Base-by-base conservation (phyloP, 2,797 vertebrate species). In the Microcaecilia unicolor region DNA sequence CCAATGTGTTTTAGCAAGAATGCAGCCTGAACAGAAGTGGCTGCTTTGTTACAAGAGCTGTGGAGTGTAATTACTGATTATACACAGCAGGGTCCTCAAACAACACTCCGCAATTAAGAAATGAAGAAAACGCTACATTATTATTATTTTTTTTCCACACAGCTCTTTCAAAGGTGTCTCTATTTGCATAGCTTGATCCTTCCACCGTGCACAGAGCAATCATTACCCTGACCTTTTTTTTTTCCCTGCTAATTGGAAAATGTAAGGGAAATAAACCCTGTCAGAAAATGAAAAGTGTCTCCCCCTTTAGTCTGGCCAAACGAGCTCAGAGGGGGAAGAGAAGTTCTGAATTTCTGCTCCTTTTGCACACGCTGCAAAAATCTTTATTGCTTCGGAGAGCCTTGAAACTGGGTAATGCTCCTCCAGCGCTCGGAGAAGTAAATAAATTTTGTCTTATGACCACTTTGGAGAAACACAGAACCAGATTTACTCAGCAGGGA, bases 391-490 rank as follows among this genome's bases (percentile, higher is more conserved):
- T 82, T 87, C 22, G 23, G 80, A 84, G 83, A 82, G 85, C 70
- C 80, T 80, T 81, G 80, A 75, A 84, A 81, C 74, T 65, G 64
- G 29, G 76, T 86, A 86, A 86, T 87, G 81, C 83, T 70, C 77
- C 82, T 83, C 78, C 78, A 76, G 82, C 80, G 83, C 80, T 76
- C 80, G 76, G 69, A 75, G 82, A 80, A 83, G 83, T 86, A 84
- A 86, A 87, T 87, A 87, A 87, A 87, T 87, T 86, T 81, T 80
- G 78, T 78, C 79, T 86, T 87, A 87, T 86, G 85, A 85, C 82
- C 81, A 84, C 79, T 86, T 84, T 85, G 83, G 82, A 85, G 83
- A 83, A 85, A 87, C 83, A 85, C 82, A 84, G 81, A 84, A 83
- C 75, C 78, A 86, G 79, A 83, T 83, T 80, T 78, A 80, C 82